Evolutionary conservation across 2,797 vertebrate genomes (phyloP).

Genomic region (Thripadectes ignobilis): DNA sequence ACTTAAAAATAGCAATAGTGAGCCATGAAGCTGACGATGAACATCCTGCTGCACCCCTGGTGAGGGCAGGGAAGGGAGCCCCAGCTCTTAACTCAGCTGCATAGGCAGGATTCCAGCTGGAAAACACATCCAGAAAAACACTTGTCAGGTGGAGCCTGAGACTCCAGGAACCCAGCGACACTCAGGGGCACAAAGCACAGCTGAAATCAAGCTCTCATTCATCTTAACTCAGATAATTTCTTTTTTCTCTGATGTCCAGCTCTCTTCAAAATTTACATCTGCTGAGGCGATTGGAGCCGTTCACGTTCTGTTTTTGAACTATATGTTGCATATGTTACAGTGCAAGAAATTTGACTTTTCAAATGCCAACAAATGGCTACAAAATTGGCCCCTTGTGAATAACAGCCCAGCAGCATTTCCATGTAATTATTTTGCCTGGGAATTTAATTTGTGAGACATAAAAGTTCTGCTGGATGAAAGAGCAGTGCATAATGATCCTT

Average conservation of each 20-base stretch:
- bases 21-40: rapidly evolving
- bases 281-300: conserved; percentile 35
- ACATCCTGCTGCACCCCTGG: neutral
- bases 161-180: rapidly evolving
- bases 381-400: conserved; percentile 76
- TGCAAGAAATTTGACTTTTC: conserved; percentile 70
- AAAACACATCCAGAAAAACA: neutral
- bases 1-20: rapidly evolving
- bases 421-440: conserved; percentile 72
- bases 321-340: conserved; percentile 31
- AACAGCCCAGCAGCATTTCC: conserved; percentile 69
- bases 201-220: neutral
- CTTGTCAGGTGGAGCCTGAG: rapidly evolving
- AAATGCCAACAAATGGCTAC: conserved; percentile 70
- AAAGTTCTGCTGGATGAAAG: conserved; percentile 66
- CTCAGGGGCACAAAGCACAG: neutral
- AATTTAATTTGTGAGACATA: conserved; percentile 72
- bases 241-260: conserved; percentile 35
- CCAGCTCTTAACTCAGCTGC: neutral
- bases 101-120: neutral
- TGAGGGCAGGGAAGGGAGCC: neutral
- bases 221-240: neutral
- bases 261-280: conserved; percentile 10
- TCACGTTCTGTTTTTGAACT: conserved; percentile 59
- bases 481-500: conserved; percentile 49